Percentiles rank a stretch among this genome's conserved stretches.
Evolutionary conservation across 2,797 vertebrate genomes (phyloP).

Genomic region (Accipiter minullus): DNA sequence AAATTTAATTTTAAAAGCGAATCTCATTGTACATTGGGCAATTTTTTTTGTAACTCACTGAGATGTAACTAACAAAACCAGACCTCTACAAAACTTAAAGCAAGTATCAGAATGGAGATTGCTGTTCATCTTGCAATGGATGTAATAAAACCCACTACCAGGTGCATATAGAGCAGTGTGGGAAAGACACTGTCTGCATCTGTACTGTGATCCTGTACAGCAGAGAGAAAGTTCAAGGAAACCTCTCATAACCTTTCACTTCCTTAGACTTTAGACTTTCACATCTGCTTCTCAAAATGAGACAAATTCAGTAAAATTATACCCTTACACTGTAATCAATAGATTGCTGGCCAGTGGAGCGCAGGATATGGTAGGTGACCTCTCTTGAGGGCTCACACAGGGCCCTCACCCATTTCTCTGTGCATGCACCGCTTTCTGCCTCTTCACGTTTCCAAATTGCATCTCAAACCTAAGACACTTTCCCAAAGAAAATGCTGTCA

Average conservation of each 20-base stretch:
- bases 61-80: not conserved
- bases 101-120: not conserved
- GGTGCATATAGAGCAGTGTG: too few species aligned
- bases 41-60: rapidly evolving
- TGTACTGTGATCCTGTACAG: not conserved
- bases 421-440: rapidly evolving
- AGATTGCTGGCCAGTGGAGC: not conserved
- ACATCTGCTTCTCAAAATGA: not conserved
- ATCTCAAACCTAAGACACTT: not conserved
- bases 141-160: not conserved
- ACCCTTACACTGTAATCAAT: rapidly evolving
- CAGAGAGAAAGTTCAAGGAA: not conserved
- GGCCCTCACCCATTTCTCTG: not conserved
- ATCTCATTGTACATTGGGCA: rapidly evolving
- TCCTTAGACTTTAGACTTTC: not conserved
- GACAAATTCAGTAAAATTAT: not conserved
- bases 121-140: rapidly evolving
- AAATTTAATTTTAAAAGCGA: not conserved
- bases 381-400: not conserved
- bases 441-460: not conserved
- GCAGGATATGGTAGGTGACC: rapidly evolving
- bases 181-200: not conserved
- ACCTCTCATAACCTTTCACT: not conserved
- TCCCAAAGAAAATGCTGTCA: not conserved
- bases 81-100: not conserved